phyloP scores from a whole-genome alignment of 2,888 invertebrate genomes.

The Lasius fuliginosus region DNA sequence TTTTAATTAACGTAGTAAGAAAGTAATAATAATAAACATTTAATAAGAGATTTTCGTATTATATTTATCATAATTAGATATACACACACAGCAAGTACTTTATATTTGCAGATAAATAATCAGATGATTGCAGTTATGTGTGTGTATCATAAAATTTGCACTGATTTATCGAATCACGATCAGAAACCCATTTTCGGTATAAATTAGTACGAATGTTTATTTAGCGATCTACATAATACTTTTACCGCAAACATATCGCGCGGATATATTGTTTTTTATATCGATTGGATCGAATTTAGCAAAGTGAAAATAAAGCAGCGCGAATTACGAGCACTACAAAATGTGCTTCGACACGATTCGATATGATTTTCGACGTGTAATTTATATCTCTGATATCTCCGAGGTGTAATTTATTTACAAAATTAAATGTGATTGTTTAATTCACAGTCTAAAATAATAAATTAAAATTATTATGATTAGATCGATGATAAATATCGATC shows the following conservation, averaged over 20 bases:
- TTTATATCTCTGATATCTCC: background rate
- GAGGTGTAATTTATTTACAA: background rate
- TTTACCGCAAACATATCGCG: slow-evolving; percentile 10
- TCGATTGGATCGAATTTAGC: slow-evolving; percentile 12
- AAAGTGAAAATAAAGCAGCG: slow-evolving; percentile 25
- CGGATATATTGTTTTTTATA: slow-evolving; percentile 14
- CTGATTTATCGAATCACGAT: slow-evolving; percentile 52
- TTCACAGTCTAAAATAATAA: background rate
- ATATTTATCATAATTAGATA: background rate
- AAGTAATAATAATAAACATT: background rate
- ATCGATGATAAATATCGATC: background rate
- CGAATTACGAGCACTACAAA: slow-evolving; percentile 8
- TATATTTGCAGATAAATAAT: slow-evolving; percentile 32
- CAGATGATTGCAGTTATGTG: background rate
- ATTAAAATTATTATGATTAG: background rate
- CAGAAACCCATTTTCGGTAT: slow-evolving; percentile 8
- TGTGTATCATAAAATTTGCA: slow-evolving; percentile 39
- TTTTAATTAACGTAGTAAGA: background rate
- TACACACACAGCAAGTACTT: background rate
- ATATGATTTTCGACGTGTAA: background rate
- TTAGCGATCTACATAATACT: background rate
- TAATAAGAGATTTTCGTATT: background rate
- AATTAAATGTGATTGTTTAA: background rate
- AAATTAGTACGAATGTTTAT: slow-evolving; percentile 30
- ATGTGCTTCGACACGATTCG: background rate